phyloP scores from a whole-genome alignment of 1,140 invertebrate species.

The Rhyacophila brunnea region DNA sequence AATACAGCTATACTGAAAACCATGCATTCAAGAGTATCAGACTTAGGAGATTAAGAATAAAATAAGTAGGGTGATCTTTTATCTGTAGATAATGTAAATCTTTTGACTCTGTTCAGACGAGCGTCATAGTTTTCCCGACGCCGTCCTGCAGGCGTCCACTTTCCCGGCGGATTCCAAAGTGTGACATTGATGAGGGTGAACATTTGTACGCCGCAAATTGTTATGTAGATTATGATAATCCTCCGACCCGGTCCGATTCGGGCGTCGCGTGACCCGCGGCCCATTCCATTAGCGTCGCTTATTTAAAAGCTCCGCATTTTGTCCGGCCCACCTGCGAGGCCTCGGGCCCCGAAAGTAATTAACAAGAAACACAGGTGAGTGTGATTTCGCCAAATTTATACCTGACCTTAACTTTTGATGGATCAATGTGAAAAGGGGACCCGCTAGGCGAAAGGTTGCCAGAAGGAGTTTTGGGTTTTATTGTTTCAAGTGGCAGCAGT shows the following conservation, averaged over 20 bases:
- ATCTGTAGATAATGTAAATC: too few species aligned
- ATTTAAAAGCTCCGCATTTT: slow-evolving; percentile 16
- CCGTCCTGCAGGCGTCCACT: neutral
- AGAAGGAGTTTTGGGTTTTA: too few species aligned
- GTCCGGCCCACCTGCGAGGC: neutral
- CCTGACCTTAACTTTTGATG: slow-evolving; percentile 13
- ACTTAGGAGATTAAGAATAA: too few species aligned
- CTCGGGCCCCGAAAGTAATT: slow-evolving; percentile 16
- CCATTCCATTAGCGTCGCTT: slow-evolving; percentile 16
- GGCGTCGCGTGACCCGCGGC: slow-evolving; percentile 14
- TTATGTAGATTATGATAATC: slow-evolving; percentile 38
- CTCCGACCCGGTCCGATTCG: slow-evolving; percentile 24
- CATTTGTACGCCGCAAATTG: slow-evolving; percentile 37
- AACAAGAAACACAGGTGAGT: slow-evolving; percentile 25
- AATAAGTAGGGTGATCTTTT: too few species aligned
- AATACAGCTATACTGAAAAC: too few species aligned
- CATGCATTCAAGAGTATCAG: too few species aligned
- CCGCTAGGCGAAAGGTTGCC: too few species aligned
- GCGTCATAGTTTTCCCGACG: neutral
- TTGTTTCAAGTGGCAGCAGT: too few species aligned
- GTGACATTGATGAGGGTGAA: slow-evolving; percentile 36
- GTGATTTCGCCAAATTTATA: slow-evolving; percentile 23
- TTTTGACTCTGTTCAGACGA: neutral
- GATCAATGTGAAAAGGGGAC: slow-evolving; percentile 13
- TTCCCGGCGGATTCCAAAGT: slow-evolving; percentile 33